These are phyloP conservation scores for Chloroceryle amazona DNA, from an alignment of 2,797 vertebrate genomes.

Conservation along the genomic window DNA sequence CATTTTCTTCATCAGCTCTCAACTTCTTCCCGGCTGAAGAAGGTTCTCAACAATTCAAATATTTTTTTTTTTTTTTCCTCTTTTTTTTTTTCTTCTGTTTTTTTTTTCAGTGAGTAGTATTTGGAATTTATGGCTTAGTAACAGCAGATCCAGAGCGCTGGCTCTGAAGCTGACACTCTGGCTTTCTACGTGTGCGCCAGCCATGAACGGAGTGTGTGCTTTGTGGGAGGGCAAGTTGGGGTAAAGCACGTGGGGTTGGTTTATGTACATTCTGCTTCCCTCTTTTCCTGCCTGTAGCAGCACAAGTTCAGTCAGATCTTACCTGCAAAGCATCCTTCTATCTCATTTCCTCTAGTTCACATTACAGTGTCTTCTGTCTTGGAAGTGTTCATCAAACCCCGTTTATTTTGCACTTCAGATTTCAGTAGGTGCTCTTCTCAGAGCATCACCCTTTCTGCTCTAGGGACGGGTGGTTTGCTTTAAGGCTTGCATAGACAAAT, in stretches of 20 bases:
- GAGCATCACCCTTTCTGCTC: neutral
- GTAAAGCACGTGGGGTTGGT: neutral
- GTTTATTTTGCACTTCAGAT: neutral
- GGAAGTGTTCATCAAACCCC: neutral
- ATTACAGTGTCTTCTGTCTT: rapidly evolving
- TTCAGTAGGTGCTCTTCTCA: neutral
- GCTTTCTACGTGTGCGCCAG: neutral
- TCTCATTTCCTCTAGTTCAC: neutral
- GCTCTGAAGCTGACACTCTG: neutral
- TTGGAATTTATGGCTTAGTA: neutral
- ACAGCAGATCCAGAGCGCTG: neutral
- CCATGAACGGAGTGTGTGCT: rapidly evolving
- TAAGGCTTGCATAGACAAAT: neutral
- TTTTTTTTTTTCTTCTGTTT: neutral
- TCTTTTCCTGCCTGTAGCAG: neutral
- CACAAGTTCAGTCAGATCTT: neutral
- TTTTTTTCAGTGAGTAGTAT: neutral
- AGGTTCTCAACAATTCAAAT: neutral
- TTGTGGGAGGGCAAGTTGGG: neutral
- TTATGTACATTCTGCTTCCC: neutral
- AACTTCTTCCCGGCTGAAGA: neutral
- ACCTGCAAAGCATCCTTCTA: neutral
- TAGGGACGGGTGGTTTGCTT: rapidly evolving
- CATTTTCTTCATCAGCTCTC: neutral
- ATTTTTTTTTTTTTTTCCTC: neutral